These are phyloP conservation scores for Oncorhynchus keta DNA, from an alignment of 2,113 vertebrate genomes.

Conservation along the genomic window DNA sequence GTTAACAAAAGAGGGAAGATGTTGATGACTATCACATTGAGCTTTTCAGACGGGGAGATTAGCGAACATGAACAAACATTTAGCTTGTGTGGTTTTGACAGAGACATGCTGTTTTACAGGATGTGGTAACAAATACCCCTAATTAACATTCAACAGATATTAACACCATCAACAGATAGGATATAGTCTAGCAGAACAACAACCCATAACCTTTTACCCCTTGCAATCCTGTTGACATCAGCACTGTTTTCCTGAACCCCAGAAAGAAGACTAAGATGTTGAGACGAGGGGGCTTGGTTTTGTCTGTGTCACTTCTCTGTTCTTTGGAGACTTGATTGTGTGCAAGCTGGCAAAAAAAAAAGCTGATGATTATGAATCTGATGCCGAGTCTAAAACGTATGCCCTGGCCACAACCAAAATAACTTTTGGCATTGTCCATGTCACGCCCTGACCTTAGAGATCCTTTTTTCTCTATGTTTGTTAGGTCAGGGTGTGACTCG, in stretches of 20 bases:
- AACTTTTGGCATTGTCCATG: too few relatives aligned
- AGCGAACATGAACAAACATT: background rate
- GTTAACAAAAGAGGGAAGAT: background rate
- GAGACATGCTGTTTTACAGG: background rate
- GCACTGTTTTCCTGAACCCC: background rate
- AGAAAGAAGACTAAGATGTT: background rate
- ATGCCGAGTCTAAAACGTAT: too few relatives aligned
- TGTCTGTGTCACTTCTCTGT: background rate
- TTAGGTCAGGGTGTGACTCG: too few relatives aligned
- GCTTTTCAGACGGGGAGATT: background rate
- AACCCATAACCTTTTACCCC: background rate
- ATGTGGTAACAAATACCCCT: background rate
- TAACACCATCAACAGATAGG: background rate
- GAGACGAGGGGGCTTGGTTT: background rate
- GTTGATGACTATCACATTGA: background rate
- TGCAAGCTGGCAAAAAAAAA: too few relatives aligned
- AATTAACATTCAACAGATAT: background rate
- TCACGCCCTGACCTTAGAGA: too few relatives aligned
- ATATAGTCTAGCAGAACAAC: background rate
- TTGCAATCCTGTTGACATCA: background rate
- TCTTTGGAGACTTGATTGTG: too few relatives aligned
- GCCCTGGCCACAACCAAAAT: too few relatives aligned
- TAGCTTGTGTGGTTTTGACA: background rate
- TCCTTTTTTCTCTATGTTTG: too few relatives aligned
- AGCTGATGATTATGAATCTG: too few relatives aligned